Evolutionary conservation across 2,888 invertebrate species (phyloP), one percentile per base, ranked within the genome.

Genomic region (Tricholauxania praeusta): DNA sequence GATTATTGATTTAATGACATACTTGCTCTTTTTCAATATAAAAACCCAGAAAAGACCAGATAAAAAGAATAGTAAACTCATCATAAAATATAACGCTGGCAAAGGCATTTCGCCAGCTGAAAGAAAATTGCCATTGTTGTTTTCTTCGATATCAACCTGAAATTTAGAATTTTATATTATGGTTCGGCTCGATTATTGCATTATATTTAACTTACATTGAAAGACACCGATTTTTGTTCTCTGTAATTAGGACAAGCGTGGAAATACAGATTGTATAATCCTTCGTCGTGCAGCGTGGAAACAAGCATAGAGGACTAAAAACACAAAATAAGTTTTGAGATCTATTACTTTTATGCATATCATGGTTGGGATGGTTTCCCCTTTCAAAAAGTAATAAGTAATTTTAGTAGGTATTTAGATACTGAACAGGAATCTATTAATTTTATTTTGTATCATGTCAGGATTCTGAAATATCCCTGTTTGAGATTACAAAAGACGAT

Each of bases 71-170:
- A 97, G 87, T 4, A 97, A 87, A 0, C 97, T 93, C 93, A 98
- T 95, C 90, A 94, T 93, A 81, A 96, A 95, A 87, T 97, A 99
- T 2, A 99, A 88, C 0, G 94, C 92, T 0, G 99, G 99, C 49
- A 98, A 88, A 0, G 98, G 98, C 92, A 98, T 97, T 88, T 98
- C 97, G 1, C 98, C 98, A 0, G 98, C 98, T 2, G 98, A 97
- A 51, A 99, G 88, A 83, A 92, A 98, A 85, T 95, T 97, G 51
- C 92, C 92, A 67, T 90, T 90, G 83, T 97, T 96, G 81, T 93
- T 94, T 85, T 97, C 97, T 79, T 93, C 93, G 77, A 99, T 94
- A 85, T 94, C 92, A 77, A 97, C 91, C 96, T 96, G 85, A 7
- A 84, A 80, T 39, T 57, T 57, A 8, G 17, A 57, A 57, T 12